Evolutionary conservation across 1,140 invertebrate species (phyloP), one percentile per base, ranked within the genome.

Genomic region (Prorops nasuta): DNA sequence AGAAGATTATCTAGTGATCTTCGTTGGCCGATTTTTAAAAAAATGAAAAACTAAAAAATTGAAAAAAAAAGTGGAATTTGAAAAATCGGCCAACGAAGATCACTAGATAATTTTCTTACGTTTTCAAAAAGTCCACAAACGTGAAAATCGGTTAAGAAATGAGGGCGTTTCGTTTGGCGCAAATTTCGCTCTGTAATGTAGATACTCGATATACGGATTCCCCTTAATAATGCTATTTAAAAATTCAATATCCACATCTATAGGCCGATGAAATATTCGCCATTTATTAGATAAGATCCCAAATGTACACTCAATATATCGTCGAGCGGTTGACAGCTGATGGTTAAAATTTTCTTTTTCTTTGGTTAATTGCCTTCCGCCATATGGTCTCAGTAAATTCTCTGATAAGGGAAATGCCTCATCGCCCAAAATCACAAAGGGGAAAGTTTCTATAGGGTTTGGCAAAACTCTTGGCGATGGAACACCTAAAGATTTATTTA

Each of bases 291-390:
- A 20, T 32, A 39, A 38, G 32, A 51, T 51, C 3, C 35, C 28
- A 41, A 51, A 51, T 12, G 43, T 24, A 28, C 31, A 46, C 35
- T 51, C 28, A 8, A 51, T 16, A 2, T 18, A 46, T 36, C 37
- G 28, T 0, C 24, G 12, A 28, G 10, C 37, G 40, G 22, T 21
- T 6, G 10, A 32, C 39, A 51, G 3, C 15, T 37, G 7, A 16
- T 51, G 46, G 24, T 51, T 51, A 28, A 8, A 51, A 36, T 46
- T 46, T 8, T 18, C 37, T 3, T 51, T 17, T 40, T 51, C 24
- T 14, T 35, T 1, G 1, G 0, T 32, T 6, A 51, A 36, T 0
- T 22, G 21, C 21, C 20, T 39, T 1, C 19, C 8, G 3, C 14
- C 14, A 39, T 45, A 51, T 6, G 37, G 16, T n/a, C 32, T 20